Conservation (phyloP, 2,797 vertebrate species). For the Danio tinwini region DNA sequence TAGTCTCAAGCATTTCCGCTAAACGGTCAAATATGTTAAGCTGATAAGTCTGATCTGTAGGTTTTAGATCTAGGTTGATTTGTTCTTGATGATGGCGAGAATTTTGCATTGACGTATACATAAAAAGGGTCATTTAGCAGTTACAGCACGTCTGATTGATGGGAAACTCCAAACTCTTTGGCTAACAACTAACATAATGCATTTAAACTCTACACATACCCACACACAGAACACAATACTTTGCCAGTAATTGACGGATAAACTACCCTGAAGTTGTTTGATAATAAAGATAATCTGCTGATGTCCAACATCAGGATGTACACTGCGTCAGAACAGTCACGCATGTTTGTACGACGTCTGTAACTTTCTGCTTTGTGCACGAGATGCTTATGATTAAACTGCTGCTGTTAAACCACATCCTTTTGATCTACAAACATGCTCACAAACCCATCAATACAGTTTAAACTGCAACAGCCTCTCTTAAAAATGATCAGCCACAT, state of each 20-base stretch:
- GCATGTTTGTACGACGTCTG: background rate
- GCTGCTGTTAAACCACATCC: conserved; percentile 47
- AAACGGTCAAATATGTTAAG: background rate
- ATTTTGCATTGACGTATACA: conserved; percentile 17
- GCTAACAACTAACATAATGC: background rate
- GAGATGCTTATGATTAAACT: conserved; percentile 7
- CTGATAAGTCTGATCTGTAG: conserved; percentile 13
- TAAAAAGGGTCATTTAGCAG: conserved; percentile 3
- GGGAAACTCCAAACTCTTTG: conserved; percentile 6
- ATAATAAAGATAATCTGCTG: background rate
- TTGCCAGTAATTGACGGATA: background rate
- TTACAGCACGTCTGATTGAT: background rate
- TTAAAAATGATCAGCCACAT: conserved; percentile 8
- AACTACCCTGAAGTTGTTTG: background rate
- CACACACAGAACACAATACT: conserved; percentile 4
- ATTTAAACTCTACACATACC: background rate
- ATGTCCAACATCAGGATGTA: background rate
- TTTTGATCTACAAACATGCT: background rate
- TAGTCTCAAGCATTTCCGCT: background rate
- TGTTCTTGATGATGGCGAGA: background rate
- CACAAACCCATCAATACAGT: background rate
- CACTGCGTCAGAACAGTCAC: background rate
- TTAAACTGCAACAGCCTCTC: background rate
- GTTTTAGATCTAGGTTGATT: background rate
- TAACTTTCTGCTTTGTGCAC: background rate